A percentile compares a stretch with the other conserved stretches of the same genome.
Conservation (phyloP, 23 tunicate species). For the Trididemnum miniatum region DNA sequence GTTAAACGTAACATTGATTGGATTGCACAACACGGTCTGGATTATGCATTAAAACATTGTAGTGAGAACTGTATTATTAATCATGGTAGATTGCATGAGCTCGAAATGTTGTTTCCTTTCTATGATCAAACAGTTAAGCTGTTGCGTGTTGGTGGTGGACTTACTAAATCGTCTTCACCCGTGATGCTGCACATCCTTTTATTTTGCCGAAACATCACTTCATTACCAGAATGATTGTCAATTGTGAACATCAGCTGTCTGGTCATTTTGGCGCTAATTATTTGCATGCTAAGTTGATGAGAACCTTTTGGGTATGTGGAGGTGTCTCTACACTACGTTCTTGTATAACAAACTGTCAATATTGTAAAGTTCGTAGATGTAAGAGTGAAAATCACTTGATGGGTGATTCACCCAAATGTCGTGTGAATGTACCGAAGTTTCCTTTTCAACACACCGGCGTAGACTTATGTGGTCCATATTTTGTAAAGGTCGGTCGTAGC, state of each 20-base stretch:
- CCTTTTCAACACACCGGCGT: constrained; percentile 34
- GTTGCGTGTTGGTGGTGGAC: no score
- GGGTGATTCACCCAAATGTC: constrained; percentile 25
- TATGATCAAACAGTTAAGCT: no score
- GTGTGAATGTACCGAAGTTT: constrained; percentile 21
- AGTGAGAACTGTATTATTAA: no score
- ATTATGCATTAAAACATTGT: no score
- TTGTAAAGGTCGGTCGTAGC: constrained; percentile 8
- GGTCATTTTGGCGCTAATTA: constrained; percentile 28
- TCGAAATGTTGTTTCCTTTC: no score
- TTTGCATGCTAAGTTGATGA: constrained; percentile 2
- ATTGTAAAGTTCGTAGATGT: constrained; percentile 14
- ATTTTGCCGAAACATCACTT: constrained; percentile 14
- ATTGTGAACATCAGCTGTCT: constrained; percentile 1
- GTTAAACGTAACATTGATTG: no score
- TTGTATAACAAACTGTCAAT: neutral
- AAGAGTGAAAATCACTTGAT: constrained; percentile 1
- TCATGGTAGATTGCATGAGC: no score
- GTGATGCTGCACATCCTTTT: no score
- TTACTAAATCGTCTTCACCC: no score
- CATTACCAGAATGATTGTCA: neutral
- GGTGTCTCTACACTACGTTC: neutral
- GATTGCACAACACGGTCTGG: no score
- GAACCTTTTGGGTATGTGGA: constrained; percentile 22
- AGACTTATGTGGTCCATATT: constrained; percentile 11